phyloP scores from a whole-genome alignment of 2,888 invertebrate species.

The Himalopsyche kuldschensis region DNA sequence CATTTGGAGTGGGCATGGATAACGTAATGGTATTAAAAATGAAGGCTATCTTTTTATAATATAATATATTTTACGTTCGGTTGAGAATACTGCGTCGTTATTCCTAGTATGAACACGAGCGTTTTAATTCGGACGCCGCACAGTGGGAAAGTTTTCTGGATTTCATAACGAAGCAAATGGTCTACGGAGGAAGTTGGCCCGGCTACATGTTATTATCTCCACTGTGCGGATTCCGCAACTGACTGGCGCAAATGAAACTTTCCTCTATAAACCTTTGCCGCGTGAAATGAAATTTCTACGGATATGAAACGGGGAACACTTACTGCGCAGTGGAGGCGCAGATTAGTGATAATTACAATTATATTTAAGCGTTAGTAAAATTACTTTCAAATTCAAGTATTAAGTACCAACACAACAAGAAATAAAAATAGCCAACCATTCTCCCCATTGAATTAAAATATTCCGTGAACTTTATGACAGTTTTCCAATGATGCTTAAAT shows the following conservation, averaged over 20 bases:
- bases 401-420: no score
- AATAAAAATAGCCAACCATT: no score
- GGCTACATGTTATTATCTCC: not conserved
- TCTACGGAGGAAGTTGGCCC: not conserved
- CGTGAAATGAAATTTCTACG: constrained; percentile 14
- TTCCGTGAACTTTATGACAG: no score
- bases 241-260: constrained; percentile 1
- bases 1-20: no score
- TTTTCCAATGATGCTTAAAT: no score
- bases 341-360: not conserved
- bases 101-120: not conserved
- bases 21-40: no score
- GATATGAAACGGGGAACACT: not conserved
- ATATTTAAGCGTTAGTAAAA: no score
- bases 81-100: not conserved
- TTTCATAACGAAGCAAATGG: constrained; percentile 28
- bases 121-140: constrained; percentile 13
- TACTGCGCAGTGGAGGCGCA: not conserved
- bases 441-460: no score
- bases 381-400: no score
- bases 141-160: constrained; percentile 22
- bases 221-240: not conserved
- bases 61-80: no score
- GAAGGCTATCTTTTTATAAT: no score
- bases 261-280: not conserved